A percentile compares a stretch with the other conserved stretches of the same genome.
These are phyloP conservation scores for Dryococelus australis DNA, from an alignment of 2,888 invertebrate genomes.

Conservation along the genomic window DNA sequence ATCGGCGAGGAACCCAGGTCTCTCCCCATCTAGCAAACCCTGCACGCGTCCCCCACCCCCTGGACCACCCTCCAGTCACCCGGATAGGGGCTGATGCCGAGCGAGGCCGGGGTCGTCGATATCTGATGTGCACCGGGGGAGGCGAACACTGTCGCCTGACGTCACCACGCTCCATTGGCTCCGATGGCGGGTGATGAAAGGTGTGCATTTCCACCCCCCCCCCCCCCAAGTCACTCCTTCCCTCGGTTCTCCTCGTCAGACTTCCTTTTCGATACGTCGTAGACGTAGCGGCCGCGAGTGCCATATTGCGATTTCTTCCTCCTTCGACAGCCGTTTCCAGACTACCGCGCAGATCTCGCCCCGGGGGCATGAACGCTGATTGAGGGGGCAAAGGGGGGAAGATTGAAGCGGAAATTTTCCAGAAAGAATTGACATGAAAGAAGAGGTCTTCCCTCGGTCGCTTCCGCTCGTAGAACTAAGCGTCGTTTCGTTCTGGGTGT, in stretches of 20 bases:
- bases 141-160: not conserved
- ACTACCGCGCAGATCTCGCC: not conserved
- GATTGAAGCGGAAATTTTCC: not conserved
- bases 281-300: not conserved
- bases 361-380: not conserved
- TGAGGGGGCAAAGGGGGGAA: too few relatives aligned
- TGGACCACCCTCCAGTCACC: not conserved
- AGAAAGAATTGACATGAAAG: constrained; percentile 9
- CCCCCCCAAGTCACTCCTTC: not conserved
- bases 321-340: not conserved
- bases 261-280: too few relatives aligned
- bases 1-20: not conserved
- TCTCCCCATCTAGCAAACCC: not conserved
- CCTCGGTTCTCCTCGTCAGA: not conserved
- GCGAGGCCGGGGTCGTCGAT: not conserved
- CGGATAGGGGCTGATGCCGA: not conserved
- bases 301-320: not conserved
- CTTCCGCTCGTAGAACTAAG: not conserved
- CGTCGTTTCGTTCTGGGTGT: not conserved
- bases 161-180: constrained; percentile 4
- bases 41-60: not conserved
- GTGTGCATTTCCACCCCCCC: not conserved
- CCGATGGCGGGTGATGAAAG: not conserved
- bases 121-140: not conserved
- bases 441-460: not conserved